A percentile compares a stretch with the other conserved stretches of the same genome.
Evolutionary conservation across 2,888 invertebrate genomes (phyloP).

Genomic region (Pseudanteris insignis): DNA sequence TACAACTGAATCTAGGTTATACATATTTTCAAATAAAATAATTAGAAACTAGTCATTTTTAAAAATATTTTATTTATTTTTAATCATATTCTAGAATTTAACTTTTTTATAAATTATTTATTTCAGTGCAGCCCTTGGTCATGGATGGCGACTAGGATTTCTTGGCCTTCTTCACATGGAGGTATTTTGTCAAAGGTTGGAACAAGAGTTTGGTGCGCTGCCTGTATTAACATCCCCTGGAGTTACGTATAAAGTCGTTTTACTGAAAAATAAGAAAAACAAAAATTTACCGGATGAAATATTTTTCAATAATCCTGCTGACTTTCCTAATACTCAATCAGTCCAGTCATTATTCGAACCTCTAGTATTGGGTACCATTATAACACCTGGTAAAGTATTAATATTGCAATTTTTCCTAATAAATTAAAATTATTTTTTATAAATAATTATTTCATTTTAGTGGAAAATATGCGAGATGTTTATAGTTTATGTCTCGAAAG

Average conservation of each 20-base stretch:
- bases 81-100: too few species aligned
- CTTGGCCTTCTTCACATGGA: conserved; percentile 87
- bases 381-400: conserved; percentile 75
- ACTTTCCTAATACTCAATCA: conserved; percentile 74
- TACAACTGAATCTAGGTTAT: conserved; percentile 81
- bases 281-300: conserved; percentile 72
- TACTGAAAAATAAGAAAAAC: conserved; percentile 76
- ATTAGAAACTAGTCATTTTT: too few species aligned
- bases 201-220: conserved; percentile 85
- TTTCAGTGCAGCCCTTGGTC: conserved; percentile 83
- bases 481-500: conserved; percentile 79
- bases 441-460: conserved; percentile 54
- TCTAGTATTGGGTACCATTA: conserved; percentile 86
- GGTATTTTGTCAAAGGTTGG: conserved; percentile 85
- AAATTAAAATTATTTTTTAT: neutral
- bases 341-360: conserved; percentile 86
- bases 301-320: conserved; percentile 77
- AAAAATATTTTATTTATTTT: too few species aligned
- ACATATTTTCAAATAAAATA: too few species aligned
- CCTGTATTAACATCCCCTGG: conserved; percentile 86
- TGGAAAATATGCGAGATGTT: conserved; percentile 75
- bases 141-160: conserved; percentile 90
- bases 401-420: neutral
- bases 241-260: conserved; percentile 83
- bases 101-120: too few species aligned